Conservation (phyloP, 2,888 invertebrate species). For the Parnassius orleans region DNA sequence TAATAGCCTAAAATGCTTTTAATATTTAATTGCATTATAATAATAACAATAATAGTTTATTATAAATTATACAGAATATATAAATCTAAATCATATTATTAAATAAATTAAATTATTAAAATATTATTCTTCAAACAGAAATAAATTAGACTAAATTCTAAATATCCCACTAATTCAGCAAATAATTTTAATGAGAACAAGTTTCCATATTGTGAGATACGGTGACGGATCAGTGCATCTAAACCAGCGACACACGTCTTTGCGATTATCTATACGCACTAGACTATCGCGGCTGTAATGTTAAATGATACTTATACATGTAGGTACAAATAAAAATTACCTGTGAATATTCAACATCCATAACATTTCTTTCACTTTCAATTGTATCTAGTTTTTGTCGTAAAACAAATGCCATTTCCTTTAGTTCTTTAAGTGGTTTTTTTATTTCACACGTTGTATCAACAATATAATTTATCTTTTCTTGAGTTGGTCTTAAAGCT, state of each 20-base stretch:
- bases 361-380: slow-evolving; percentile 66
- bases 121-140: too few relatives aligned
- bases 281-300: too few relatives aligned
- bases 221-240: too few relatives aligned
- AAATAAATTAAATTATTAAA: too few relatives aligned
- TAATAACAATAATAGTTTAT: background rate
- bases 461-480: slow-evolving; percentile 8
- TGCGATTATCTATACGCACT: too few relatives aligned
- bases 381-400: slow-evolving; percentile 64
- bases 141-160: too few relatives aligned
- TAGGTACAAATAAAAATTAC: slow-evolving; percentile 35
- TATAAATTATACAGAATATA: background rate
- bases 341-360: slow-evolving; percentile 69
- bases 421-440: slow-evolving; percentile 63
- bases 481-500: slow-evolving; percentile 23
- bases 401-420: slow-evolving; percentile 62
- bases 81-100: background rate
- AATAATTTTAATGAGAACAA: too few relatives aligned
- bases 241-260: too few relatives aligned
- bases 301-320: too few relatives aligned
- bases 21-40: background rate
- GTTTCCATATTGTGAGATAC: too few relatives aligned
- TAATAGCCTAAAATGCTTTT: slow-evolving; percentile 50
- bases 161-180: too few relatives aligned
- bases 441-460: slow-evolving; percentile 38